Conservation (phyloP, 2,113 vertebrate species). For the Sinocyclocheilus grahami region DNA sequence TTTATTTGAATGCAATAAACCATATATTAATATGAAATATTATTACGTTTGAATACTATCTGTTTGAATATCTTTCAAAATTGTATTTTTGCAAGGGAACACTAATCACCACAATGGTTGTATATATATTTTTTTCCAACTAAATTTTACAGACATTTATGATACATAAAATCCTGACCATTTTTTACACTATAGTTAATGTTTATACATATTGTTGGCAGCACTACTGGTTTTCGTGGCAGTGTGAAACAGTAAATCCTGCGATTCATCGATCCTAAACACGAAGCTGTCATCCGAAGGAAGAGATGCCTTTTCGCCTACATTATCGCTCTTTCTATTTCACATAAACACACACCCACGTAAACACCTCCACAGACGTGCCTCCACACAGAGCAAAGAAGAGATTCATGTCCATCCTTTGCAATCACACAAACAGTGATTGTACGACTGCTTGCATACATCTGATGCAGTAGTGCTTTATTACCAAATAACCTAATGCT, state of each 20-base stretch:
- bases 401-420: constrained; percentile 16
- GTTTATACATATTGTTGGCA: background rate
- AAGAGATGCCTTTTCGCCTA: background rate
- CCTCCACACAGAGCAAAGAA: background rate
- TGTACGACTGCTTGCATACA: background rate
- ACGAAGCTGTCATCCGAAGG: background rate
- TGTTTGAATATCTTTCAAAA: no score
- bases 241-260: background rate
- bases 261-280: background rate
- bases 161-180: background rate
- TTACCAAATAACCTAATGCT: background rate
- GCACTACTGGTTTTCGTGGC: background rate
- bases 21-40: no score
- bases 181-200: background rate
- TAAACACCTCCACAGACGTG: background rate
- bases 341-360: constrained; percentile 37
- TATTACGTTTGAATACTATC: no score
- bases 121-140: no score
- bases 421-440: background rate
- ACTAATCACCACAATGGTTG: background rate
- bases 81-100: no score
- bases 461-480: no score
- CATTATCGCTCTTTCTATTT: background rate
- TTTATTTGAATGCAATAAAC: no score
- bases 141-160: background rate